Evolutionary conservation across 2,888 invertebrate species (phyloP).

Genomic region (Lasius fuliginosus): DNA sequence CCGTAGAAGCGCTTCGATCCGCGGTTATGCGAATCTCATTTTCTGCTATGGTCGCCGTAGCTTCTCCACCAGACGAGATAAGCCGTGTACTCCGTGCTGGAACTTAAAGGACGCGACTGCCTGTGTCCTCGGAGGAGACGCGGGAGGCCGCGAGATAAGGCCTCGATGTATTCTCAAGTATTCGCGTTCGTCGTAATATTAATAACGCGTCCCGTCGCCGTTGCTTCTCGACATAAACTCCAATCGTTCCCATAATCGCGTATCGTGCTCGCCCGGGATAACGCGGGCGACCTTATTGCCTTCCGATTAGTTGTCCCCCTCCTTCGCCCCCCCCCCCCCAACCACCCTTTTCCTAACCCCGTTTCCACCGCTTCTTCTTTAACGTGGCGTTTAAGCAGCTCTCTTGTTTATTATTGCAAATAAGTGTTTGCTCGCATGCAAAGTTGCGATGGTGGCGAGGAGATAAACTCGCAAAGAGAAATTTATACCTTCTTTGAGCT

Average conservation of each 20-base stretch:
- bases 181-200: conserved; percentile 74
- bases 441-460: neutral
- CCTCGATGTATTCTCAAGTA: conserved; percentile 70
- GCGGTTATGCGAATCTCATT: conserved; percentile 76
- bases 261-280: neutral
- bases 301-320: neutral
- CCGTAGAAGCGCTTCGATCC: conserved; percentile 72
- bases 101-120: conserved; percentile 73
- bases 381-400: neutral
- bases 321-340: neutral
- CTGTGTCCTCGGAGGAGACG: conserved; percentile 60
- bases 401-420: conserved; percentile 21
- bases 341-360: too few species aligned
- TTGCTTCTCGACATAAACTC: conserved; percentile 17
- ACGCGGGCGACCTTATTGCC: neutral
- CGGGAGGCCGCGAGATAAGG: conserved; percentile 71
- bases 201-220: conserved; percentile 60
- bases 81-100: conserved; percentile 70
- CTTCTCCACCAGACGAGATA: conserved; percentile 73
- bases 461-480: neutral
- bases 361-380: neutral
- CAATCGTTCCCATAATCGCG: conserved; percentile 36
- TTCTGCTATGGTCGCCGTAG: conserved; percentile 74
- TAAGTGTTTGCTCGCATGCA: neutral
- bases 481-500: neutral